phyloP scores from a whole-genome alignment of 2,888 invertebrate genomes.

The Melanophora roralis region DNA sequence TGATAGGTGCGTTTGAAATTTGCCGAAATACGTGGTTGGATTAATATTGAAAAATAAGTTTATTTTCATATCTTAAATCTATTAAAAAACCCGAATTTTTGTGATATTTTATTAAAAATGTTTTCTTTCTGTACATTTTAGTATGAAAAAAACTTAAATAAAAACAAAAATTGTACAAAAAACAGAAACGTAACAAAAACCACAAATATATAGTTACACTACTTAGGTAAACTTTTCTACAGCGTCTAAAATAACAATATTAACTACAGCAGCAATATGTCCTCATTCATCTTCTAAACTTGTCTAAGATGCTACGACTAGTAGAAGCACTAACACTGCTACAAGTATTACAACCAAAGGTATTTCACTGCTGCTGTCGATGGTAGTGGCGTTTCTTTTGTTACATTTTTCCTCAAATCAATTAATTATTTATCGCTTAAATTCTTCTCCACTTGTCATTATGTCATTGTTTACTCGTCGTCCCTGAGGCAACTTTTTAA shows the following conservation, averaged over 20 bases:
- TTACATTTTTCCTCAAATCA: slow-evolving; percentile 70
- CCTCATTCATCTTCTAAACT: slow-evolving; percentile 70
- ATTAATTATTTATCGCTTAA: slow-evolving; percentile 77
- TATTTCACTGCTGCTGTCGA: neutral
- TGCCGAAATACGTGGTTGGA: too few species aligned
- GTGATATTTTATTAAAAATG: too few species aligned
- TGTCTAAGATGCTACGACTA: slow-evolving; percentile 35
- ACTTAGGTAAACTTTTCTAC: neutral
- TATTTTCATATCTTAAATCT: too few species aligned
- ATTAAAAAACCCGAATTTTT: too few species aligned
- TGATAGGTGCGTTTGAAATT: too few species aligned
- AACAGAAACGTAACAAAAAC: slow-evolving; percentile 6
- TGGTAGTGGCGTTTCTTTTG: slow-evolving; percentile 41
- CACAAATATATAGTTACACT: slow-evolving; percentile 28
- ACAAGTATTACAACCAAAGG: neutral
- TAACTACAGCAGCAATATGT: slow-evolving; percentile 64
- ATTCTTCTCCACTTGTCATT: slow-evolving; percentile 76
- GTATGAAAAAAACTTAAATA: too few species aligned
- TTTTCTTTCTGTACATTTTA: neutral
- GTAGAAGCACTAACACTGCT: neutral
- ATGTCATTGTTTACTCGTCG: slow-evolving; percentile 76
- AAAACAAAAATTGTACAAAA: neutral
- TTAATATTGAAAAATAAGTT: too few species aligned
- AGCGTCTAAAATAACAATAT: slow-evolving; percentile 29
- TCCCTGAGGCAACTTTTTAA: slow-evolving; percentile 63